Evolutionary conservation across 1,140 invertebrate genomes (phyloP).

Genomic region (Schlechtendalia chinensis): DNA sequence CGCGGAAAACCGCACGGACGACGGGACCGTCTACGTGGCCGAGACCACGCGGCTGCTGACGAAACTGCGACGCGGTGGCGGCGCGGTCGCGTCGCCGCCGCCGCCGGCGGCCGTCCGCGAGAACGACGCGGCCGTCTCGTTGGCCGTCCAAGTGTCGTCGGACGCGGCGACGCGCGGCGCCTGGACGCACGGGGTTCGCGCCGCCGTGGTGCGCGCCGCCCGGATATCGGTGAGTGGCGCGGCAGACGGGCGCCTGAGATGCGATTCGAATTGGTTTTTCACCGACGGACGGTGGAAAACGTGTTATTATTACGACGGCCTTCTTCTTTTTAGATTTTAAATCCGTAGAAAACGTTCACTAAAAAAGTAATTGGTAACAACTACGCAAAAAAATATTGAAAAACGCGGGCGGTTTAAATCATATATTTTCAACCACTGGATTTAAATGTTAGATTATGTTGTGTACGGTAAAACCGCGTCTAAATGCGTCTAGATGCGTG

Average conservation of each 20-base stretch:
- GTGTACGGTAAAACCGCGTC: too few species aligned
- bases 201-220: background rate
- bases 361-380: too few species aligned
- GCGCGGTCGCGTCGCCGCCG: background rate
- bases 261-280: too few species aligned
- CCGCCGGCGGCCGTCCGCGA: background rate
- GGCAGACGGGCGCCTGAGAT: background rate
- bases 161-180: background rate
- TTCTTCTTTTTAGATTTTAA: too few species aligned
- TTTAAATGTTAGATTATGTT: too few species aligned
- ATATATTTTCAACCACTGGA: too few species aligned
- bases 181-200: background rate
- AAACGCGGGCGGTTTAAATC: too few species aligned
- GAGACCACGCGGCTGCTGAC: constrained; percentile 4
- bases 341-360: too few species aligned
- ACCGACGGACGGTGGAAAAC: too few species aligned
- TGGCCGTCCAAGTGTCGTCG: background rate
- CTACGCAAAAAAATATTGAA: too few species aligned
- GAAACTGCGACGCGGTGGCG: constrained; percentile 17
- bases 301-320: too few species aligned
- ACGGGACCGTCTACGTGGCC: background rate
- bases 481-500: too few species aligned
- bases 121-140: background rate
- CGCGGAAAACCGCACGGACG: constrained; percentile 3
- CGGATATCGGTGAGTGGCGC: constrained; percentile 18